Conservation (phyloP, 2,888 invertebrate species). For the Limenitis camilla region DNA sequence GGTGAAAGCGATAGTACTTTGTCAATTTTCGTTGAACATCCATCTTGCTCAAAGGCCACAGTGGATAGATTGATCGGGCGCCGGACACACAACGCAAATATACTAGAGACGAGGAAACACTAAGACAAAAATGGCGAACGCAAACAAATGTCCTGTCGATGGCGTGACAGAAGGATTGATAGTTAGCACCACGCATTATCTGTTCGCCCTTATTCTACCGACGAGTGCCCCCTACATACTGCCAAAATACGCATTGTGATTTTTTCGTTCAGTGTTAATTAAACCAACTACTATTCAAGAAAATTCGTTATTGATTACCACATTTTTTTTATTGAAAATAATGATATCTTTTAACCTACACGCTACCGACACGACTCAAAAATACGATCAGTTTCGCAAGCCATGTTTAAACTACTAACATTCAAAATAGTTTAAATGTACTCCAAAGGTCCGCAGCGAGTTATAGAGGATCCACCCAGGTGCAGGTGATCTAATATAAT, state of each 20-base stretch:
- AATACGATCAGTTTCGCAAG: too few species aligned
- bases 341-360: too few species aligned
- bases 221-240: neutral
- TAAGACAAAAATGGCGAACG: slow-evolving; percentile 68
- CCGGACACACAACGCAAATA: slow-evolving; percentile 45
- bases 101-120: slow-evolving; percentile 44
- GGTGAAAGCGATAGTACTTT: neutral
- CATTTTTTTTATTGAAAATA: too few species aligned
- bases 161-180: slow-evolving; percentile 69
- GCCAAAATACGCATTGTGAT: neutral
- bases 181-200: slow-evolving; percentile 34
- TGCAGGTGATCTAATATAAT: too few species aligned
- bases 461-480: too few species aligned
- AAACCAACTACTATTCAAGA: too few species aligned
- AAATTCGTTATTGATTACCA: too few species aligned
- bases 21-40: slow-evolving; percentile 46
- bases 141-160: slow-evolving; percentile 72
- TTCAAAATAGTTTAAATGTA: too few species aligned
- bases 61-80: slow-evolving; percentile 63
- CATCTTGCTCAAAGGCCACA: slow-evolving; percentile 59
- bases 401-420: too few species aligned
- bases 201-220: slow-evolving; percentile 3
- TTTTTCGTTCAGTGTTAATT: neutral
- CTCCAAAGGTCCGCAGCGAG: too few species aligned
- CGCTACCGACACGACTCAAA: too few species aligned